Conservation (phyloP, 2,113 vertebrate species). For the Chloroceryle aenea region DNA sequence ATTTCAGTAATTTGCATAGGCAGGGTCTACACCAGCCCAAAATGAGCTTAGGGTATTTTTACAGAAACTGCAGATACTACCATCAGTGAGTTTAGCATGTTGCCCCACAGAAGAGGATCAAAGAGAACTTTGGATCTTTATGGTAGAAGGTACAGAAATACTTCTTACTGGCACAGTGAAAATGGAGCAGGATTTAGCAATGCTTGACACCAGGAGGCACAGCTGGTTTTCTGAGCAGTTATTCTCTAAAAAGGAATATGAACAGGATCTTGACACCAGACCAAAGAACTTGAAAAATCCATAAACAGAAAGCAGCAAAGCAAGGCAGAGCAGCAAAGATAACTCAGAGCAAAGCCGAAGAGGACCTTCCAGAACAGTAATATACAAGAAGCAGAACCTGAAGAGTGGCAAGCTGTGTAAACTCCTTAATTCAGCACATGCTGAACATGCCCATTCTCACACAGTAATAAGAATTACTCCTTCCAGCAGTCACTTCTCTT, state of each 20-base stretch:
- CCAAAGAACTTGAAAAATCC: neutral
- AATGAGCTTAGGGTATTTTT: neutral
- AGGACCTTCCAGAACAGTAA: neutral
- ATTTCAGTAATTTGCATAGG: neutral
- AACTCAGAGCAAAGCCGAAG: neutral
- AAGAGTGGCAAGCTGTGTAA: neutral
- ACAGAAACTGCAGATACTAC: neutral
- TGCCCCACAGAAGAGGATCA: neutral
- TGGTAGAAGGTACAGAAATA: neutral
- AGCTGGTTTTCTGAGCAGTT: neutral
- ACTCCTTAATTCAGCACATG: slow-evolving; percentile 4
- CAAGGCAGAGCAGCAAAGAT: neutral
- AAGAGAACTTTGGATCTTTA: neutral
- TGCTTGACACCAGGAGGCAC: neutral
- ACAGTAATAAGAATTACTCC: neutral
- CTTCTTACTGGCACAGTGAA: neutral
- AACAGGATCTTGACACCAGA: neutral
- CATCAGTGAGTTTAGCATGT: neutral
- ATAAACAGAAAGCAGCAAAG: neutral
- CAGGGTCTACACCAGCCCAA: neutral
- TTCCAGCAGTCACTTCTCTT: neutral
- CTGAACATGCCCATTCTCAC: neutral
- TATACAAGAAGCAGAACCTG: neutral
- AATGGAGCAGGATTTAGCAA: neutral
- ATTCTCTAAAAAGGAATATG: neutral